Evolutionary conservation across 2,113 vertebrate species (phyloP).

Genomic region (Mobula birostris): DNA sequence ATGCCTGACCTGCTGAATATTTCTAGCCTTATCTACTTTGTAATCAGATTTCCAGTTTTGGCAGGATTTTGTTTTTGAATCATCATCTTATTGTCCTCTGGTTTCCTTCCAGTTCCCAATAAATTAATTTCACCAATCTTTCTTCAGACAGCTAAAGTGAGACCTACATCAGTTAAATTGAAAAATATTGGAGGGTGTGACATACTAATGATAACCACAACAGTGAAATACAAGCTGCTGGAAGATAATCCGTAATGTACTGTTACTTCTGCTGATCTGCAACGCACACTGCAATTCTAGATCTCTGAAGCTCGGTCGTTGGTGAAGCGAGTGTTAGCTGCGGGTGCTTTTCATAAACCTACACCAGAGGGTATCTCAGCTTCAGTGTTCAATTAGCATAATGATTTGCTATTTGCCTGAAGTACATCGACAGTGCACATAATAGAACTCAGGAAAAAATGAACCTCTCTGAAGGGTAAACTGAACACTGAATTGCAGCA

Average conservation of each 20-base stretch:
- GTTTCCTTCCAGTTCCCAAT: neutral
- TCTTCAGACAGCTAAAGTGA: neutral
- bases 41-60: too few species aligned
- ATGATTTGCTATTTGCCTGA: neutral
- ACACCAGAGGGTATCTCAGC: neutral
- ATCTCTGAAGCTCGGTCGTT: neutral
- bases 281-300: neutral
- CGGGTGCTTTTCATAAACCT: neutral
- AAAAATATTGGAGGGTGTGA: neutral
- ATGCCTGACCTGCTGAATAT: too few species aligned
- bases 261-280: neutral
- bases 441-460: neutral
- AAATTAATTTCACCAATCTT: neutral
- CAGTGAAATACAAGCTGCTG: neutral
- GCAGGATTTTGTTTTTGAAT: neutral
- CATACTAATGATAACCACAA: neutral
- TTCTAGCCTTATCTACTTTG: too few species aligned
- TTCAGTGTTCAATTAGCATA: neutral
- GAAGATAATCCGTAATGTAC: neutral
- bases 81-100: neutral
- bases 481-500: neutral
- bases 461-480: neutral
- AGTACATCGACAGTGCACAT: neutral
- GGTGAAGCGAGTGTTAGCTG: neutral
- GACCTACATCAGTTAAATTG: neutral